Base-by-base conservation (phyloP, 2,888 invertebrate genomes). In the Oxytorus armatus region DNA sequence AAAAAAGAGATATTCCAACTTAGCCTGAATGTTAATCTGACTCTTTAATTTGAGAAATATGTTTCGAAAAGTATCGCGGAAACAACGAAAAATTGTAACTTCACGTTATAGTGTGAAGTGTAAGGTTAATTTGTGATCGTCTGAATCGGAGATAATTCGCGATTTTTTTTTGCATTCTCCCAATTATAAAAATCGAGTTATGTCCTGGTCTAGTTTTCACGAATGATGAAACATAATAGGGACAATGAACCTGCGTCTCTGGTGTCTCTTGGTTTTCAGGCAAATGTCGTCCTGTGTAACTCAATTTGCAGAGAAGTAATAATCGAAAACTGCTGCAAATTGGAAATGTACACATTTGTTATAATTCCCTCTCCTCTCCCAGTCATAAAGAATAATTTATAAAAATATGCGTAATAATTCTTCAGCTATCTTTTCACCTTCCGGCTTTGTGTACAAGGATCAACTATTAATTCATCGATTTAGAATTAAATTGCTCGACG, bases 151-250 rank as follows among this genome's bases (percentile, higher is more conserved):
- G 29, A 29, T 3, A 5, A 29, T 5, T 29, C 5, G 3, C 5
- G 29, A 2, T 2, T 2, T 29, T 29, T 29, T 29, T 29, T 29
- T 5, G 3, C 36, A 36, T 36, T 36, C 8, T 69, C 44, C 53
- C 55, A 57, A 74, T 79, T 59, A 57, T 69, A 39, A 70, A 79
- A 85, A 82, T 84, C 82, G 82, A 85, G 84, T 85, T 85, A 85
- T 36, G 23, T 47, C n/a, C n/a, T 36, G 25, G 49, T 11, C 33
- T 59, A 42, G 75, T 49, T 70, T 74, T 51, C 33, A 36, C 16
- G 57, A 44, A 72, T 65, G 76, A 47, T 77, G 70, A 68, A 7
- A 78, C 61, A 78, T 7, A 51, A 75, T 81, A 74, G 75, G 68
- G 79, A 68, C 68, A 80, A 78, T 83, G 74, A 74, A 36, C 36